phyloP scores from a whole-genome alignment of 1,140 invertebrate genomes.

The Drosophila azteca region DNA sequence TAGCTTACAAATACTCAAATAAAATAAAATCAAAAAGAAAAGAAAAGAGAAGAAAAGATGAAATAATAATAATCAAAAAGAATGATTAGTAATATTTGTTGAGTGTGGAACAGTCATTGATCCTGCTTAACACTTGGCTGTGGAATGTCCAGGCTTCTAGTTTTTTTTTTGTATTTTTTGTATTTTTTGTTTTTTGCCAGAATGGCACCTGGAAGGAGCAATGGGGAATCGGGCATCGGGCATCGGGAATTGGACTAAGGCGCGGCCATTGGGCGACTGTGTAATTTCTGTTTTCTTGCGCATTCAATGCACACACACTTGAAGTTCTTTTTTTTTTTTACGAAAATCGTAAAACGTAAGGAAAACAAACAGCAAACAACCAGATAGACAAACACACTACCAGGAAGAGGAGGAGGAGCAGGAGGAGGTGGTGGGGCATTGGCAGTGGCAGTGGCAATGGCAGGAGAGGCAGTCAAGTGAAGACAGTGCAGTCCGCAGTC shows the following conservation, averaged over 20 bases:
- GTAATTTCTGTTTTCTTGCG: slow-evolving; percentile 73
- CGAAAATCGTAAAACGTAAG: slow-evolving; percentile 41
- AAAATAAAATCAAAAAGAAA: slow-evolving; percentile 25
- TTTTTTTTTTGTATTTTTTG: slow-evolving; percentile 16
- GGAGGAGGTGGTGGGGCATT: no score
- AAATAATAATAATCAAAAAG: slow-evolving; percentile 34
- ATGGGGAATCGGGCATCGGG: not conserved
- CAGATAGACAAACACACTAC: slow-evolving; percentile 56
- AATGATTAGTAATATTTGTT: slow-evolving; percentile 36
- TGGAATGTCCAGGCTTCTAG: slow-evolving; percentile 12
- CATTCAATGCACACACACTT: slow-evolving; percentile 66
- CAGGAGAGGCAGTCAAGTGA: slow-evolving; percentile 73
- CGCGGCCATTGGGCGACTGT: slow-evolving; percentile 68
- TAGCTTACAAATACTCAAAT: slow-evolving; percentile 36
- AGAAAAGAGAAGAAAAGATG: slow-evolving; percentile 36
- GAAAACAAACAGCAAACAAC: slow-evolving; percentile 70
- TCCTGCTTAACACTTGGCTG: slow-evolving; percentile 34
- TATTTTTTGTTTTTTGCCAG: slow-evolving; percentile 26
- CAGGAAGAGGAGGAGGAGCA: not conserved
- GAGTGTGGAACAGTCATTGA: slow-evolving; percentile 19
- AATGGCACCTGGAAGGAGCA: not conserved
- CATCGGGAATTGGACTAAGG: slow-evolving; percentile 66
- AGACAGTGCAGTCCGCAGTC: slow-evolving; percentile 51
- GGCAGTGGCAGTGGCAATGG: not conserved
- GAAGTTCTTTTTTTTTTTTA: not conserved